Base-by-base conservation (phyloP, 1,140 invertebrate species). In the Antheraea pernyi region DNA sequence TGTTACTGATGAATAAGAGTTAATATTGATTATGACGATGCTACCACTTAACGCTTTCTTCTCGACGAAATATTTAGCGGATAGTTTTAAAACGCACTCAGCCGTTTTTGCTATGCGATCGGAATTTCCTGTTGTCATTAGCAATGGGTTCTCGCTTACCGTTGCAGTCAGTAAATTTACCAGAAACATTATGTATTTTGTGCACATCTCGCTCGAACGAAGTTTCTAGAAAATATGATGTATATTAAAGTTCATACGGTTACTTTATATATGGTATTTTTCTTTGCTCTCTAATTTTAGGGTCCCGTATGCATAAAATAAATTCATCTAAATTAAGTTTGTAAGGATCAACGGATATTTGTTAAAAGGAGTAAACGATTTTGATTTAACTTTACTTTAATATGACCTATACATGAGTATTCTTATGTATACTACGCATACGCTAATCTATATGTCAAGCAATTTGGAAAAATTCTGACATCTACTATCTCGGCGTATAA, bases 41-140 rank as follows among this genome's bases (percentile, higher is more conserved):
- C 87, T 93, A 37, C 92, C 92, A 65, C 88, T 91, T 68, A 93
- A 67, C n/a, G 90, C 89, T 75, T 86, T 92, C 71, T 92, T 92
- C 68, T 92, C 89, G 0, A 92, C 91, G 60, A 93, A 93, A 83
- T 93, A 93, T 85, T 93, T 92, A 11, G 91, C 83, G 16, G 90
- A 92, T 63, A 93, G 79, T 82, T 90, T 88, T 78, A 93, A 86
- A 78, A 93, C 85, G 73, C 92, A 93, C 73, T 91, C 84, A 69
- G 91, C 89, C 19, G 81, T 87, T 79, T 81, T 81, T 79, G 77
- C 73, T 80, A 80, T 84, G 77, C 87, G 79, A 72, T 74, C 79
- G 61, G 78, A 82, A 74, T 81, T 81, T 70, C 73, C 83, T 59
- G 72, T 75, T 69, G 85, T 78, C 77, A 82, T 83, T 71, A 89